A percentile compares a stretch with the other conserved stretches of the same genome.
These are phyloP conservation scores for Pseudorasbora parva DNA, from an alignment of 2,113 vertebrate species.

Conservation along the genomic window DNA sequence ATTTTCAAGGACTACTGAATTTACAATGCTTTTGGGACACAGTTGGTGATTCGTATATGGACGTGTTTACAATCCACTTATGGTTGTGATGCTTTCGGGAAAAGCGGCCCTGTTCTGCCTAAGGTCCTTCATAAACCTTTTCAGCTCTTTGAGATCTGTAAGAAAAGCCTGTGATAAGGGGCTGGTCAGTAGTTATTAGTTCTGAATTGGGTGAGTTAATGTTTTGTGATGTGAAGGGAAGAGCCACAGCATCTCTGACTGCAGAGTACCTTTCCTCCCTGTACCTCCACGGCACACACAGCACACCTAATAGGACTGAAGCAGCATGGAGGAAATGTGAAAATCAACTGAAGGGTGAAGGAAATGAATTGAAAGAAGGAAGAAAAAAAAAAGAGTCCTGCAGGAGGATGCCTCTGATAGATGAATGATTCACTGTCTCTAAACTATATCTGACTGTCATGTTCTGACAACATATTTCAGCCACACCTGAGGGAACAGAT, in stretches of 20 bases:
- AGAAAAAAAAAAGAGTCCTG: slow-evolving; percentile 20
- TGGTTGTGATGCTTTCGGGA: not conserved
- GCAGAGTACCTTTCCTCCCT: not conserved
- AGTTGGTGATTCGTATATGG: not conserved
- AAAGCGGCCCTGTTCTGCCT: not conserved
- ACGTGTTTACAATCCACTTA: not conserved
- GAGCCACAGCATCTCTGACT: slow-evolving; percentile 28
- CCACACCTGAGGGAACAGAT: slow-evolving; percentile 22
- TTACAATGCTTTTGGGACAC: slow-evolving; percentile 13
- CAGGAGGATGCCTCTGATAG: slow-evolving; percentile 17
- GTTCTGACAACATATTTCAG: slow-evolving; percentile 19
- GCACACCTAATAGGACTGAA: slow-evolving; percentile 39
- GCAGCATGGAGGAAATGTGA: slow-evolving; percentile 30
- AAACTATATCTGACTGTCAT: slow-evolving; percentile 33
- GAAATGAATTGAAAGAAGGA: slow-evolving; percentile 43
- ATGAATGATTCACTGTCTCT: slow-evolving; percentile 43
- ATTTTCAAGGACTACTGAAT: not conserved
- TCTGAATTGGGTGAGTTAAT: slow-evolving; percentile 8
- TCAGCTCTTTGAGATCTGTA: slow-evolving; percentile 20
- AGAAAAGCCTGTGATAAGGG: slow-evolving; percentile 17
- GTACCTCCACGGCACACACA: slow-evolving; percentile 9
- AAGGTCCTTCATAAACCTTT: slow-evolving; percentile 8
- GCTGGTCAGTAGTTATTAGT: slow-evolving; percentile 16
- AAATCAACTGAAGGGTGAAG: slow-evolving; percentile 53
- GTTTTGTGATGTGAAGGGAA: slow-evolving; percentile 34